Base-by-base conservation (phyloP, 2,113 vertebrate genomes). In the Pteronura brasiliensis region DNA sequence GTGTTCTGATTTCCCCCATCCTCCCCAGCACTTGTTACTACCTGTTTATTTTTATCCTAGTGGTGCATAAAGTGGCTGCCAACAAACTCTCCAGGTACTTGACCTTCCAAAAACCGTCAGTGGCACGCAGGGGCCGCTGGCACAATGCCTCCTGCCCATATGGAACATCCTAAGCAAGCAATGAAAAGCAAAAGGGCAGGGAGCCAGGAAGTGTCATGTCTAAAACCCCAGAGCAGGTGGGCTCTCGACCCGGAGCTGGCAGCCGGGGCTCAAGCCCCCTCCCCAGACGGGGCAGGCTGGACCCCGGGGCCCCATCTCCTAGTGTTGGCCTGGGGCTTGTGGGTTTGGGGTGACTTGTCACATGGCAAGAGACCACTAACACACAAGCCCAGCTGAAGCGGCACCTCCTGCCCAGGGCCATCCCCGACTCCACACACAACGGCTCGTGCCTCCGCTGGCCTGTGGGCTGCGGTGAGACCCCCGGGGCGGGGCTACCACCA, bases 281-380 rank as follows among this genome's bases (percentile, higher is more conserved):
- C 20, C 52, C 0, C 0, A 23, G 29, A 39, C 4, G 0, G 42
- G 86, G 13, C 7, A 6, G 27, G 49, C 74, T 12, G n/a, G 39
- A 44, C 55, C 44, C 69, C 27, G 23, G 36, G 34, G n/a, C 13
- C 15, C 14, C 1, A 3, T 6, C 36, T n/a, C 4, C 1, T 4
- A 14, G 34, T 18, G 21, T 42, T 1, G 0, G 23, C 8, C 7
- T 6, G 3, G 52, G 65, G 17, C 5, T 0, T 5, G 14, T 1
- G 7, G 8, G 25, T 7, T 23, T 10, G 25, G 20, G 47, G n/a
- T 17, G 47, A 13, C 27, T 20, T 23, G 44, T 29, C 18, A 6
- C 15, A 13, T 3, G 12, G n/a, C 49, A 13, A 4, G 5, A 29
- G 15, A 20, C 12, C 81, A 20, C 10, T 7, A 20, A 44, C 17